A percentile compares a stretch with the other conserved stretches of the same genome.
phyloP scores from a whole-genome alignment of 2,797 vertebrate species.

The Pteronotus mesoamericanus region DNA sequence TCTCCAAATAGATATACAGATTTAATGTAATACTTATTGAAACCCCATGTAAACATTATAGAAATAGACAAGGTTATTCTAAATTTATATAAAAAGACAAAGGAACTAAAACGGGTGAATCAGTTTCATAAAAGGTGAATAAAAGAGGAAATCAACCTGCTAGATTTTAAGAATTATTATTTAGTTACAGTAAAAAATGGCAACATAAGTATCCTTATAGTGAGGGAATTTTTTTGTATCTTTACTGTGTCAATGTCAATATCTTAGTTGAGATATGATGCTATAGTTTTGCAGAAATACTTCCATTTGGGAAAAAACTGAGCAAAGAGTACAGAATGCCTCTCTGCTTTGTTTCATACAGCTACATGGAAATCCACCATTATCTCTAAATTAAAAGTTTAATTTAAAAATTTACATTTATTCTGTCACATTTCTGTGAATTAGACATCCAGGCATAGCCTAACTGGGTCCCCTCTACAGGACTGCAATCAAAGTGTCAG shows the following conservation, averaged over 20 bases:
- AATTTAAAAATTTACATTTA: neutral
- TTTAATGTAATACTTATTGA: neutral
- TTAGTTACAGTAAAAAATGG: neutral
- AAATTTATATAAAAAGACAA: neutral
- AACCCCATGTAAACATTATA: neutral
- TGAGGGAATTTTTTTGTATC: neutral
- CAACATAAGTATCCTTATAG: neutral
- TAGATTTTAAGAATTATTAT: neutral
- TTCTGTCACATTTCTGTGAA: neutral
- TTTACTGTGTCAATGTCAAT: neutral
- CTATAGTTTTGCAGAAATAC: neutral
- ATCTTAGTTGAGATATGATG: neutral
- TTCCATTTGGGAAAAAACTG: neutral
- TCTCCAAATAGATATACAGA: neutral
- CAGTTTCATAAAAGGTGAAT: neutral
- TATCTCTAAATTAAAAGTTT: neutral
- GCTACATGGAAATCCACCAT: neutral
- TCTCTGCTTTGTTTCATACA: neutral
- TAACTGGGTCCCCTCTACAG: neutral
- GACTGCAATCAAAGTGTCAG: neutral
- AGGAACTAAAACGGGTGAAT: neutral
- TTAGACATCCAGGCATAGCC: neutral
- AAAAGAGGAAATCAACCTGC: neutral
- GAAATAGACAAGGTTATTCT: neutral
- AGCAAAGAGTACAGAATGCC: neutral